A percentile compares a stretch with the other conserved stretches of the same genome.
phyloP scores from a whole-genome alignment of 1,140 invertebrate species.

The Neoseiulus cucumeris region DNA sequence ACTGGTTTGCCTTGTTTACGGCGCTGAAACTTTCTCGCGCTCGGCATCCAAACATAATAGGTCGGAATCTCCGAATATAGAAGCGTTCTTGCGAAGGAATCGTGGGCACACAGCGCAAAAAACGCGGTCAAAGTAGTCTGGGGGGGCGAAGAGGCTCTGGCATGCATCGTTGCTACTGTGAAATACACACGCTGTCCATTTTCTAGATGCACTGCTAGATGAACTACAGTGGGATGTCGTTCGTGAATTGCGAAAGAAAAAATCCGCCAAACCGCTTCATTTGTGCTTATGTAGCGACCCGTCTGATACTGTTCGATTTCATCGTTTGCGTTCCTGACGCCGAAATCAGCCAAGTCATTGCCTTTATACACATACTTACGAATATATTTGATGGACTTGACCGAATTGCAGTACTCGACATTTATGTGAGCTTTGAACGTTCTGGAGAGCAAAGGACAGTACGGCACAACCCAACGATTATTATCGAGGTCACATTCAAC shows the following conservation, averaged over 20 bases:
- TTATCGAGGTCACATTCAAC: too few species aligned
- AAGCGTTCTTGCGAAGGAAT: too few species aligned
- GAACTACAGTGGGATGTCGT: not conserved
- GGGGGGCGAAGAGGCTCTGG: too few species aligned
- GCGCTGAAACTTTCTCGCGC: conserved; percentile 20
- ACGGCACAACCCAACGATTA: conserved; percentile 21
- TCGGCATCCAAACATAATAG: conserved; percentile 28
- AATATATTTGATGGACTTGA: conserved; percentile 33
- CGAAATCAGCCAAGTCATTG: conserved; percentile 19
- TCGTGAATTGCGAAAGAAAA: conserved; percentile 6
- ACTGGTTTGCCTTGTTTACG: conserved; percentile 23
- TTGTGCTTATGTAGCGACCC: conserved; percentile 16
- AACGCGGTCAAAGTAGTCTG: not conserved
- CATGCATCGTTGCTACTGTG: too few species aligned
- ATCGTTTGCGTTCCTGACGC: conserved; percentile 8
- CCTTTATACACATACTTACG: conserved; percentile 22
- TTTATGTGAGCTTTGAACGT: conserved; percentile 19
- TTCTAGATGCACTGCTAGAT: conserved; percentile 1
- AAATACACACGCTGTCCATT: too few species aligned
- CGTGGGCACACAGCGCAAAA: conserved; percentile 14
- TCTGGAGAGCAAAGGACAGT: conserved; percentile 20
- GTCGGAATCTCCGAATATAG: too few species aligned
- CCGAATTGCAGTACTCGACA: conserved; percentile 31
- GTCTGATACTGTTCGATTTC: conserved; percentile 16
- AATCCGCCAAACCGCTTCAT: conserved; percentile 17